These are phyloP conservation scores for Gymnocheta viridis DNA, from an alignment of 2,888 invertebrate species.

Conservation along the genomic window DNA sequence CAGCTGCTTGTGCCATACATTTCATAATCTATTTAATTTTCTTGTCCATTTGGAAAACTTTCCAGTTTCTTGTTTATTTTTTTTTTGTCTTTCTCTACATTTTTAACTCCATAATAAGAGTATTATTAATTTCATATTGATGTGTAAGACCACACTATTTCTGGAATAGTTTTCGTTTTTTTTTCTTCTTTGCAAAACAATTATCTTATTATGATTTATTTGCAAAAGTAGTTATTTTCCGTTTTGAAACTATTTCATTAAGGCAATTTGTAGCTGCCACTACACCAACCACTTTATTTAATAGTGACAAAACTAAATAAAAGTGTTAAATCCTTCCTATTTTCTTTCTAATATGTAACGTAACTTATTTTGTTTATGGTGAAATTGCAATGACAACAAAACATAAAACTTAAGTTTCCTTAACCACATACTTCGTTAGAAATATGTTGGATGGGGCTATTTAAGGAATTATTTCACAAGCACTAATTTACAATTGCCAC, in stretches of 20 bases:
- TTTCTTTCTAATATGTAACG: background rate
- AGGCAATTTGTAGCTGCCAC: constrained; percentile 52
- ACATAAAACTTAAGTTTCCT: constrained; percentile 10
- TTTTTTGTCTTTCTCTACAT: background rate
- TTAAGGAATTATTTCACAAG: constrained; percentile 29
- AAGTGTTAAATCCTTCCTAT: constrained; percentile 59
- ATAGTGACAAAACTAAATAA: background rate
- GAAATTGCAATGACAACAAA: background rate
- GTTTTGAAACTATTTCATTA: constrained; percentile 49
- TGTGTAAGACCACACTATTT: constrained; percentile 33
- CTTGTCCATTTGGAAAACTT: constrained; percentile 1
- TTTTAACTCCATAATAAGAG: background rate
- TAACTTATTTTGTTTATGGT: constrained; percentile 33
- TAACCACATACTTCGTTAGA: background rate
- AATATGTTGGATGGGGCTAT: background rate
- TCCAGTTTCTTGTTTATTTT: background rate
- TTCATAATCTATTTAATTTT: constrained; percentile 39
- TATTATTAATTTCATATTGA: constrained; percentile 8
- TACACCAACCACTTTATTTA: constrained; percentile 30
- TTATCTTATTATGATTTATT: constrained; percentile 65
- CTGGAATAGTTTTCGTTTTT: constrained; percentile 11
- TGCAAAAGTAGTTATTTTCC: constrained; percentile 62
- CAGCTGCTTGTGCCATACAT: constrained; percentile 17
- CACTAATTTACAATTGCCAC: constrained; percentile 13
- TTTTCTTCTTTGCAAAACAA: constrained; percentile 7